A percentile compares a stretch with the other conserved stretches of the same genome.
Evolutionary conservation across 2,888 invertebrate genomes (phyloP).

Genomic region (Thumatha senex): DNA sequence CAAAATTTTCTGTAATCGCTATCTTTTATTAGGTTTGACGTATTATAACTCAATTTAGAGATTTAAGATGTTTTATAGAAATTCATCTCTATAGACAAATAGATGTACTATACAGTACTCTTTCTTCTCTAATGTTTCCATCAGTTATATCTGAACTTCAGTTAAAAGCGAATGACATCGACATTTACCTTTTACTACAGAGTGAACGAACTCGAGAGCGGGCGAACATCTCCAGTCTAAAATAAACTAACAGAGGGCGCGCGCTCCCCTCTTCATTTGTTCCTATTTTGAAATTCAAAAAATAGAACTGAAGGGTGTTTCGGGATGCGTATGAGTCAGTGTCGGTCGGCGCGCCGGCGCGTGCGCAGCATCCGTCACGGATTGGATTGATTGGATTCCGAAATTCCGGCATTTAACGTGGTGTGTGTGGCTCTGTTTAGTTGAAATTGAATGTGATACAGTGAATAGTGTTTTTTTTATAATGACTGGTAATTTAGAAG

Average conservation of each 20-base stretch:
- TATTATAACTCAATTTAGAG: no score
- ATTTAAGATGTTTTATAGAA: no score
- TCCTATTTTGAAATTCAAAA: slow-evolving; percentile 79
- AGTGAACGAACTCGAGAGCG: slow-evolving; percentile 71
- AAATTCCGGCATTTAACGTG: slow-evolving; percentile 39
- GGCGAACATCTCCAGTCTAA: slow-evolving; percentile 55
- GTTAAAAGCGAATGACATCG: slow-evolving; percentile 43
- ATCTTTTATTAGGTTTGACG: no score
- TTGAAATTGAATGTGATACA: slow-evolving; percentile 25
- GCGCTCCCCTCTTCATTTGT: slow-evolving; percentile 81
- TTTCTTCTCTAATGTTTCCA: slow-evolving; percentile 26
- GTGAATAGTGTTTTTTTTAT: slow-evolving; percentile 28
- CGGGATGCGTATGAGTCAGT: slow-evolving; percentile 78
- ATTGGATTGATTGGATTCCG: slow-evolving; percentile 38
- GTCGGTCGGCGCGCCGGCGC: slow-evolving; percentile 70
- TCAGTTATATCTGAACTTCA: slow-evolving; percentile 39
- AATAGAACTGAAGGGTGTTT: slow-evolving; percentile 75
- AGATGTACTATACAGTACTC: no score
- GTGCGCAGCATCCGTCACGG: slow-evolving; percentile 57
- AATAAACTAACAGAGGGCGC: slow-evolving; percentile 74
- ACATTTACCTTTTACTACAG: slow-evolving; percentile 39
- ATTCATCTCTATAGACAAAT: no score
- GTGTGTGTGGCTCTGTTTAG: slow-evolving; percentile 43
- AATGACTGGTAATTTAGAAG: slow-evolving; percentile 11
- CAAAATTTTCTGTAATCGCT: no score